A percentile compares a stretch with the other conserved stretches of the same genome.
phyloP scores from a whole-genome alignment of 2,113 vertebrate species.

The Mobula birostris region DNA sequence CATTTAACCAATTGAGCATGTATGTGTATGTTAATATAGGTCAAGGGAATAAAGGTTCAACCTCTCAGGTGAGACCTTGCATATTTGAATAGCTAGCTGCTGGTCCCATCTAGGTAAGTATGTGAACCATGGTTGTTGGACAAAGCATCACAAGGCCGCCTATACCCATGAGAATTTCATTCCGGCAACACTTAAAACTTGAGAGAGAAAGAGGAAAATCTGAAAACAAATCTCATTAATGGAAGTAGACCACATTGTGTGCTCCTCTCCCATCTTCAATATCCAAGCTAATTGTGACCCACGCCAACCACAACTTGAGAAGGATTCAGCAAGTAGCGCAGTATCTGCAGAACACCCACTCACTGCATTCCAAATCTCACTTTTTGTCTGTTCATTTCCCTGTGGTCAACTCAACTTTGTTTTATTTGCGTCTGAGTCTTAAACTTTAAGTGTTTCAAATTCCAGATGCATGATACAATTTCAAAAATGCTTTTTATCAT shows the following conservation, averaged over 20 bases:
- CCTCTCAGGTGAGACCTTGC: not conserved
- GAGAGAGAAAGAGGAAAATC: not conserved
- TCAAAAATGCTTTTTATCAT: not conserved
- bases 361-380: not conserved
- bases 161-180: not conserved
- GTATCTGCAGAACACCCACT: not conserved
- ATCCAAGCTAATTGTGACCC: not conserved
- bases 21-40: not conserved
- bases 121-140: not conserved
- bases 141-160: not conserved
- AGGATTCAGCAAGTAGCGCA: not conserved
- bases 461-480: constrained; percentile 6
- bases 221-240: not conserved
- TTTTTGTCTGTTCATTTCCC: not conserved
- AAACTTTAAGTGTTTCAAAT: constrained; percentile 20
- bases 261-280: not conserved
- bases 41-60: not conserved
- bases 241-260: not conserved
- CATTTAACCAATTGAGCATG: too few species aligned
- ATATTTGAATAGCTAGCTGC: not conserved
- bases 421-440: not conserved
- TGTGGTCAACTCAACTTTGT: constrained; percentile 27
- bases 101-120: not conserved
- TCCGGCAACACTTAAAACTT: not conserved
- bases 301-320: not conserved